These are phyloP conservation scores for Baryphthengus martii DNA, from an alignment of 2,113 vertebrate genomes.

Conservation along the genomic window DNA sequence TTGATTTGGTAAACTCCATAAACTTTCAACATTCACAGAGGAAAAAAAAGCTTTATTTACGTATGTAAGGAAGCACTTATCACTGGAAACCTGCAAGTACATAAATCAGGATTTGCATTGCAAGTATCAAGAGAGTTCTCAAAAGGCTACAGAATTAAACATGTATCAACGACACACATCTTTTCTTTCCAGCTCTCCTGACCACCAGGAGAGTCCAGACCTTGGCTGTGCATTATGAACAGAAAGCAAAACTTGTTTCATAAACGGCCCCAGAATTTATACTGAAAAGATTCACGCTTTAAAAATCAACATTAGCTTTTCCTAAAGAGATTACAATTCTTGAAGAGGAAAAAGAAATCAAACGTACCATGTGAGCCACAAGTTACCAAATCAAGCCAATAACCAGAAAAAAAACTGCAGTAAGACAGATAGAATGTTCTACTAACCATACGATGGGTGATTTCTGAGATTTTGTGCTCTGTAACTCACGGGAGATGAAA, in stretches of 20 bases:
- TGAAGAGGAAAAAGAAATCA: not conserved
- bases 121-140: not conserved
- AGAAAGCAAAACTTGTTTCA: not conserved
- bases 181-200: not conserved
- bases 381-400: slow-evolving; percentile 17
- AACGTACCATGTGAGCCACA: not conserved
- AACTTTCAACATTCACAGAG: not conserved
- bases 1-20: not conserved
- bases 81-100: not conserved
- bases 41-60: not conserved
- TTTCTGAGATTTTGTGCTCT: not conserved
- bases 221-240: not conserved
- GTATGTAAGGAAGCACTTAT: not conserved
- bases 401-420: slow-evolving; percentile 18
- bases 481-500: slow-evolving; percentile 31
- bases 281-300: not conserved
- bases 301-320: not conserved
- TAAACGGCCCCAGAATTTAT: not conserved
- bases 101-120: not conserved
- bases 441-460: slow-evolving; percentile 64
- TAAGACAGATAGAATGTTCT: slow-evolving; percentile 7
- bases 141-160: not conserved
- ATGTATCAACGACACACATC: no score
- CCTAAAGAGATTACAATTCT: not conserved
- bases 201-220: not conserved